Conservation (phyloP, 2,888 invertebrate species). For the Hydrotaea diabolus region DNA sequence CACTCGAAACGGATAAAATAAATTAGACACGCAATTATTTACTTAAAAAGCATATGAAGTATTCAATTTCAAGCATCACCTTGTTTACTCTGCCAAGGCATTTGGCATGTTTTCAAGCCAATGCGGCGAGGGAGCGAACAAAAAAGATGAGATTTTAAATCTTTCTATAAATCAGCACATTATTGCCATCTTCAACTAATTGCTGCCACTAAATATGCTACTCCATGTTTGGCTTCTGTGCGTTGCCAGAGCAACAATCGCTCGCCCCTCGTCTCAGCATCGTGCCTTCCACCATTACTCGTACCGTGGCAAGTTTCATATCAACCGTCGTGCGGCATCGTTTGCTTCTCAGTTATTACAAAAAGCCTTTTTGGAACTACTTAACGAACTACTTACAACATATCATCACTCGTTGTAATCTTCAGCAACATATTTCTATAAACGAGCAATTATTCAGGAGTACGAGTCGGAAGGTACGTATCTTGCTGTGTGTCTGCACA, state of each 20-base stretch:
- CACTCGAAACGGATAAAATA: too few species aligned
- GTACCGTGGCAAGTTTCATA: neutral
- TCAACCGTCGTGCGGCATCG: too few species aligned
- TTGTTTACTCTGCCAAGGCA: too few species aligned
- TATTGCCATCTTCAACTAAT: constrained; percentile 46
- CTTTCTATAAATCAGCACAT: constrained; percentile 14
- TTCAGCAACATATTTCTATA: constrained; percentile 18
- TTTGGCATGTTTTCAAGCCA: too few species aligned
- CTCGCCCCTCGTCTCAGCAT: neutral
- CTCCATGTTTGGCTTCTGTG: neutral
- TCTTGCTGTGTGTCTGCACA: neutral
- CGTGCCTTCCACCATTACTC: neutral
- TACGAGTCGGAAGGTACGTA: neutral
- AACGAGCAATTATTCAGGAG: neutral
- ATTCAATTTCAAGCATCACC: too few species aligned
- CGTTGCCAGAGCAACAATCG: constrained; percentile 8
- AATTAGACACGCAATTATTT: too few species aligned
- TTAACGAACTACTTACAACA: constrained; percentile 42
- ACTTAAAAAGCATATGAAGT: too few species aligned
- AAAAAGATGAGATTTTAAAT: neutral
- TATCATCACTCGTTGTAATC: constrained; percentile 46
- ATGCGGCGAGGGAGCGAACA: too few species aligned
- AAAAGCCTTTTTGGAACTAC: constrained; percentile 37
- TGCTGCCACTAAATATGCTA: constrained; percentile 20
- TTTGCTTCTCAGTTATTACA: constrained; percentile 6